Percentiles rank a stretch among this genome's conserved stretches.
Evolutionary conservation across 2,113 vertebrate species (phyloP).

Genomic region (Nicator chloris): DNA sequence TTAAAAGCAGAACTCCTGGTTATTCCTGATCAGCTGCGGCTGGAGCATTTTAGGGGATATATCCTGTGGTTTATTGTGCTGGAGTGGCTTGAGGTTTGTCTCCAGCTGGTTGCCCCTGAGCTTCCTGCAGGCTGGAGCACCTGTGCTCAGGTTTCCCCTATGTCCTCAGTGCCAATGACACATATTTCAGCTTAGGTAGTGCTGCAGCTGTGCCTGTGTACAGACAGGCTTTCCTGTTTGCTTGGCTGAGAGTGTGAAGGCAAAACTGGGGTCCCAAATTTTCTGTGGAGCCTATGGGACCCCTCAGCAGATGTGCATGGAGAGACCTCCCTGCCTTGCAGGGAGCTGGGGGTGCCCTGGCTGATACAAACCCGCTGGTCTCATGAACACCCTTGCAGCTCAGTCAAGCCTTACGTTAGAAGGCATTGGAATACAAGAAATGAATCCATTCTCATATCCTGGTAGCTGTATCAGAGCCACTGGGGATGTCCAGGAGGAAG

Average conservation of each 20-base stretch:
- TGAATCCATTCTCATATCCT: not conserved
- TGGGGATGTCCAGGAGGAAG: conserved; percentile 21
- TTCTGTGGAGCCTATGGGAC: not conserved
- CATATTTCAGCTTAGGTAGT: not conserved
- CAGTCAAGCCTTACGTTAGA: not conserved
- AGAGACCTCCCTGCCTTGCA: not conserved
- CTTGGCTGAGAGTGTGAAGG: not conserved
- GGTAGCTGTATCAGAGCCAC: not conserved
- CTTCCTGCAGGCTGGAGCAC: not conserved
- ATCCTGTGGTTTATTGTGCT: not conserved
- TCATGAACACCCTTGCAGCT: not conserved
- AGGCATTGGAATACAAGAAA: conserved; percentile 20
- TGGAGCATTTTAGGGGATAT: not conserved
- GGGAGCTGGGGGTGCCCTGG: not conserved
- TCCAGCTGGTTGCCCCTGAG: not conserved
- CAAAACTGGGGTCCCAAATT: not conserved
- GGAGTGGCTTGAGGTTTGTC: not conserved
- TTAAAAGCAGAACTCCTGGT: not conserved
- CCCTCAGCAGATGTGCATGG: not conserved
- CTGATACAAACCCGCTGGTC: not conserved
- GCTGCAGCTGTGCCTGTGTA: not conserved
- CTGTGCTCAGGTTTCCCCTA: not conserved
- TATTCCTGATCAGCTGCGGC: not conserved
- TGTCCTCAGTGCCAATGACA: not conserved
- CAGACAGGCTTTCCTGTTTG: fast-evolving